phyloP scores from a whole-genome alignment of 2,888 invertebrate genomes.

The Sussaba pulchella region DNA sequence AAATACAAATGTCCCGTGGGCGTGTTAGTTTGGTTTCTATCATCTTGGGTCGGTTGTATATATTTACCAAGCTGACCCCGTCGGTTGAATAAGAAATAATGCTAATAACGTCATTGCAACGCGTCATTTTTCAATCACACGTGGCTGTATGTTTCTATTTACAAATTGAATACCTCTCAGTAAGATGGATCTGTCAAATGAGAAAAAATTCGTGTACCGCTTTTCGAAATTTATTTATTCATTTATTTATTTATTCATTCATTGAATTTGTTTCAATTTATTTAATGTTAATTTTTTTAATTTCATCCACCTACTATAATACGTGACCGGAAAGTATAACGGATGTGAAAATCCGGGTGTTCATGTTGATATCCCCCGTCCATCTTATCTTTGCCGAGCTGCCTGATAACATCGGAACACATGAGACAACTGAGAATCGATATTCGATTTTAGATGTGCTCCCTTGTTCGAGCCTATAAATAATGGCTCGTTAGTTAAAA shows the following conservation, averaged over 20 bases:
- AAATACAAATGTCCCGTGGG: conserved; percentile 26
- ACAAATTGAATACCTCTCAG: too few species aligned
- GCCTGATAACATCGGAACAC: conserved; percentile 30
- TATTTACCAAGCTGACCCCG: not conserved
- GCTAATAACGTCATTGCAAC: not conserved
- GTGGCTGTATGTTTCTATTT: not conserved
- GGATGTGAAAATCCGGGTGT: conserved; percentile 40
- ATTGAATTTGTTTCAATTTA: not conserved
- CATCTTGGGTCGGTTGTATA: not conserved
- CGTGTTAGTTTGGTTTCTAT: not conserved
- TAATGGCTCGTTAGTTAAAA: not conserved
- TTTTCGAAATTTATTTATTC: too few species aligned
- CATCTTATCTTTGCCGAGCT: conserved; percentile 38
- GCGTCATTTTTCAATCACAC: not conserved
- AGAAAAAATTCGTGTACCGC: not conserved
- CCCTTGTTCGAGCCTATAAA: conserved; percentile 25
- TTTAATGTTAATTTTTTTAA: not conserved
- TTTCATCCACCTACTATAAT: not conserved
- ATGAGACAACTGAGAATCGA: conserved; percentile 21
- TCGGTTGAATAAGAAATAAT: conserved; percentile 18
- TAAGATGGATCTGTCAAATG: too few species aligned
- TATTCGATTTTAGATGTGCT: conserved; percentile 14
- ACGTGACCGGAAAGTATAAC: conserved; percentile 3
- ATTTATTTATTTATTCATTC: too few species aligned
- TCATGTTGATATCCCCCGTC: conserved; percentile 26